These are phyloP conservation scores for Hymenochirus boettgeri DNA, from an alignment of 2,113 vertebrate species.

Conservation along the genomic window DNA sequence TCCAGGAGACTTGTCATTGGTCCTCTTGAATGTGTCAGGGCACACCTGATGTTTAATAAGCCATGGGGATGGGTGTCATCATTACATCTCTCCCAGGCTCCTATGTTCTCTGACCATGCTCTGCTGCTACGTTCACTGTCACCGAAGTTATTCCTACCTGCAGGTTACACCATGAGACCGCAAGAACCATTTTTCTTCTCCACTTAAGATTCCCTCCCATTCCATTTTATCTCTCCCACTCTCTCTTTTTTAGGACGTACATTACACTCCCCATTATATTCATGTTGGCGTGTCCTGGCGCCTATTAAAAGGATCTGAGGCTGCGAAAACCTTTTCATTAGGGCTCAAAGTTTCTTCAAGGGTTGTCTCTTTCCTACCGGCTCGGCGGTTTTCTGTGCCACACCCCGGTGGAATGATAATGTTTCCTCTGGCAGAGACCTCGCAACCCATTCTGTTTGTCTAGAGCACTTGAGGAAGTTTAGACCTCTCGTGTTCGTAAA, in stretches of 20 bases:
- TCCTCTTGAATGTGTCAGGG: no score
- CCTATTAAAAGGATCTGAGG: constrained; percentile 29
- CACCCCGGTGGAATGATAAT: constrained; percentile 21
- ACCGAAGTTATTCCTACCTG: no score
- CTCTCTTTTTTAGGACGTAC: constrained; percentile 32
- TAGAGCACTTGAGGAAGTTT: constrained; percentile 27
- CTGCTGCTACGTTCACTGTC: no score
- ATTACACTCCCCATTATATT: constrained; percentile 27
- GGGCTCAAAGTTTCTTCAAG: constrained; percentile 19
- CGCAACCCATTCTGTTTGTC: constrained; percentile 32
- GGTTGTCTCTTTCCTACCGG: constrained; percentile 19
- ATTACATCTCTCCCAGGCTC: no score
- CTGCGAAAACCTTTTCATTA: constrained; percentile 7
- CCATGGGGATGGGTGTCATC: no score
- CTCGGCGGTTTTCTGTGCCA: constrained; percentile 27
- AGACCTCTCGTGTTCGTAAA: constrained; percentile 27
- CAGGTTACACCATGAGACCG: no score
- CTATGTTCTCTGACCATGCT: no score
- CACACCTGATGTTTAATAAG: no score
- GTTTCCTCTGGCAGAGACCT: constrained; percentile 11
- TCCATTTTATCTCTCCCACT: no score
- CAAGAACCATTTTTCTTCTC: no score
- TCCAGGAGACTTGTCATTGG: no score
- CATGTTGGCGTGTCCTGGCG: constrained; percentile 31
- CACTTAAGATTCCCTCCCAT: no score